phyloP scores from a whole-genome alignment of 2,797 vertebrate species.

The Aulostomus chinensis region DNA sequence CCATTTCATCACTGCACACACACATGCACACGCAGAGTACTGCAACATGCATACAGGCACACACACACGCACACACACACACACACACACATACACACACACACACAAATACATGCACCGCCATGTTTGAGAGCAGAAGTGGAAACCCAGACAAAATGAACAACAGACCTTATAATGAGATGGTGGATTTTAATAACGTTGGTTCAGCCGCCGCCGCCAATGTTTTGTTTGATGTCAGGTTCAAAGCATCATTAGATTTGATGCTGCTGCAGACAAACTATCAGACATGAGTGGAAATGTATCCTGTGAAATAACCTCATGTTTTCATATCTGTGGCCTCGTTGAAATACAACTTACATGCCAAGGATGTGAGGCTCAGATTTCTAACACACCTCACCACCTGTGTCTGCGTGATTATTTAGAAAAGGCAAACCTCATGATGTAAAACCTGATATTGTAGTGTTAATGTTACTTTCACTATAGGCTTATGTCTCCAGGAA shows the following conservation, averaged over 20 bases:
- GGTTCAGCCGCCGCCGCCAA: conserved; percentile 17
- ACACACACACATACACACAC: not conserved
- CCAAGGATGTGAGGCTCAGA: not conserved
- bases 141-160: conserved; percentile 45
- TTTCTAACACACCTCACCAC: too few species aligned
- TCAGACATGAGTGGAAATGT: conserved; percentile 12
- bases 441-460: too few species aligned
- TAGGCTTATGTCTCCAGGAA: too few species aligned
- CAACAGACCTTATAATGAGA: conserved; percentile 50
- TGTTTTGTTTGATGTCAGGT: conserved; percentile 58
- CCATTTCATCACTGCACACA: conserved; percentile 31
- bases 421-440: too few species aligned
- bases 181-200: conserved; percentile 54
- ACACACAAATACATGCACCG: conserved; percentile 7
- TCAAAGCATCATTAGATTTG: conserved; percentile 54
- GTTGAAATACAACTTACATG: conserved; percentile 9
- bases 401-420: too few species aligned
- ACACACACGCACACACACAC: conserved; percentile 1
- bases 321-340: conserved; percentile 4
- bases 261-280: conserved; percentile 38
- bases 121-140: conserved; percentile 27
- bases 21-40: not conserved
- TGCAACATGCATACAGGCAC: not conserved
- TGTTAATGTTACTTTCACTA: too few species aligned
- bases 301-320: conserved; percentile 10